A percentile compares a stretch with the other conserved stretches of the same genome.
Conservation (phyloP, 2,888 invertebrate genomes). For the Perizoma affinitatum region DNA sequence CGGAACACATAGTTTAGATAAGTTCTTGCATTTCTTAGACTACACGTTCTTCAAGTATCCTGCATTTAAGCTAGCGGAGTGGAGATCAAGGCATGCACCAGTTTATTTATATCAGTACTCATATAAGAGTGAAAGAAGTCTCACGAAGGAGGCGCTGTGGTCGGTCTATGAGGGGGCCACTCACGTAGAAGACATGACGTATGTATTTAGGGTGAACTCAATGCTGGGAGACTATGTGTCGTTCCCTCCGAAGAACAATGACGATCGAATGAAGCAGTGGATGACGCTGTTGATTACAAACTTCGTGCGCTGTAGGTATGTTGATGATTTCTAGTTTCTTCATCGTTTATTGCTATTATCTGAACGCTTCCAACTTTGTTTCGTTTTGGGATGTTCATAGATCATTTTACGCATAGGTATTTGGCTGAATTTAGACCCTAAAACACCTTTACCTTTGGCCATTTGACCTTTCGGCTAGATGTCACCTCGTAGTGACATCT, state of each 20-base stretch:
- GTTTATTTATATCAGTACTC: constrained; percentile 72
- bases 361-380: no score
- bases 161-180: constrained; percentile 52
- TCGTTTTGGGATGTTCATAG: no score
- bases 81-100: constrained; percentile 46
- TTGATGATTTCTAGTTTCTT: no score
- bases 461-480: no score
- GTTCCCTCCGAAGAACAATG: constrained; percentile 31
- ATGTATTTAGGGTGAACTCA: constrained; percentile 52
- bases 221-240: constrained; percentile 28
- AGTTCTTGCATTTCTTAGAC: constrained; percentile 27
- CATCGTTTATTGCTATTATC: no score
- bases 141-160: constrained; percentile 54
- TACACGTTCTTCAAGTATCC: constrained; percentile 41
- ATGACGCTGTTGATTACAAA: constrained; percentile 40
- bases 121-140: constrained; percentile 65
- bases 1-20: constrained; percentile 32
- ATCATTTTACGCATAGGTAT: no score
- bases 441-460: no score
- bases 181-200: constrained; percentile 75
- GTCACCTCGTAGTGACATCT: no score
- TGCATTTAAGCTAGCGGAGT: constrained; percentile 34
- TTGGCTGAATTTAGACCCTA: no score
- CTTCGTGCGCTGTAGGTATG: constrained; percentile 42
- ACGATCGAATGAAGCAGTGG: constrained; percentile 41